phyloP scores from a whole-genome alignment of 2,113 vertebrate genomes.

The Erythrocercus mccallii region DNA sequence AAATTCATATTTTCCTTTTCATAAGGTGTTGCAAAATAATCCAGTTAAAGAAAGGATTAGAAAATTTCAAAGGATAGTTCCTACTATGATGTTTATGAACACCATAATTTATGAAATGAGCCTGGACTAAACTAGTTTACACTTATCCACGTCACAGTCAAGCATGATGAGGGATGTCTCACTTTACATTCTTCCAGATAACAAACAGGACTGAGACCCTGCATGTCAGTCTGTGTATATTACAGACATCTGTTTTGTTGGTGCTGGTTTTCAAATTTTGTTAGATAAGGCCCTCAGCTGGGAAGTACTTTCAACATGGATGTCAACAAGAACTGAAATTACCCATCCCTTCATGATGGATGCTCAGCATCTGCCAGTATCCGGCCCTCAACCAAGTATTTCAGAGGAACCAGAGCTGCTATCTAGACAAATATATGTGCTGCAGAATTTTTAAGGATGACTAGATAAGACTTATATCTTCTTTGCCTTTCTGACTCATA shows the following conservation, averaged over 20 bases:
- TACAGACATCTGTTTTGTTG: background rate
- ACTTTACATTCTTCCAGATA: background rate
- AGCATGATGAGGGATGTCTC: background rate
- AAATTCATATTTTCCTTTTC: background rate
- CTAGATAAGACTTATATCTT: background rate
- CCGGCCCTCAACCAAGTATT: background rate
- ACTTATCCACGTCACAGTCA: background rate
- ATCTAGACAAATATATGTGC: background rate
- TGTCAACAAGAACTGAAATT: background rate
- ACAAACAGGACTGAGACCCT: background rate
- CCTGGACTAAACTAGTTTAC: background rate
- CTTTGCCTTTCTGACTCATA: constrained; percentile 17
- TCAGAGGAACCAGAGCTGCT: background rate
- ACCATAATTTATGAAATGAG: background rate
- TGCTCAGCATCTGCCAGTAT: background rate
- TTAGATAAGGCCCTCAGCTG: background rate
- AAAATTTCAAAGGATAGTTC: background rate
- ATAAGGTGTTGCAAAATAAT: background rate
- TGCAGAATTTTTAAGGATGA: background rate
- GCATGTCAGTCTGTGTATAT: background rate
- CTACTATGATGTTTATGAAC: background rate
- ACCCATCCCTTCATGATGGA: background rate
- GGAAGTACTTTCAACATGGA: background rate
- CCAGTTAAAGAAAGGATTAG: background rate
- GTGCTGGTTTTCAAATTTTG: background rate